Percentiles rank a stretch among this genome's conserved stretches.
Evolutionary conservation across 2,888 invertebrate genomes (phyloP).

Genomic region (Steromphala cineraria): DNA sequence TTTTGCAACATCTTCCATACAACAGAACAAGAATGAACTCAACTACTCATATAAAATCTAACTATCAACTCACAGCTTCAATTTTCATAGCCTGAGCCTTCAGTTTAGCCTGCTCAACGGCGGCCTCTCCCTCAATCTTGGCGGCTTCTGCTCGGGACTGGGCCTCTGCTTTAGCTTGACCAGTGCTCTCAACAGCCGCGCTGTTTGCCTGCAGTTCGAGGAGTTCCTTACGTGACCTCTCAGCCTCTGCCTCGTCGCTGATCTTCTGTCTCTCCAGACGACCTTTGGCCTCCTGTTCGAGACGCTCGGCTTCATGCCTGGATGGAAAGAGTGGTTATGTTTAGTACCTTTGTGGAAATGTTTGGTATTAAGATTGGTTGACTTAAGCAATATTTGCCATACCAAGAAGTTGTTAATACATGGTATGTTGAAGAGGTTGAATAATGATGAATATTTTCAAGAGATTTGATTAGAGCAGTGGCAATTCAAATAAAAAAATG

Average conservation of each 20-base stretch:
- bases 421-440: too few species aligned
- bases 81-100: constrained; percentile 76
- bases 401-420: too few species aligned
- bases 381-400: too few species aligned
- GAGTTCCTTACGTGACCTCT: constrained; percentile 74
- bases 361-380: too few species aligned
- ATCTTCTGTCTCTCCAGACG: constrained; percentile 77
- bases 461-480: too few species aligned
- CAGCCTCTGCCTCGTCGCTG: constrained; percentile 77
- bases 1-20: too few species aligned
- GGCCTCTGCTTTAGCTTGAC: constrained; percentile 78
- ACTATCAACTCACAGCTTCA: constrained; percentile 74
- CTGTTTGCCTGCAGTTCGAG: constrained; percentile 76
- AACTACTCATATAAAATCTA: too few species aligned
- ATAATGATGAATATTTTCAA: too few species aligned
- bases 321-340: not conserved
- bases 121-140: constrained; percentile 77
- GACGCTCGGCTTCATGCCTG: constrained; percentile 77
- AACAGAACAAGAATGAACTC: too few species aligned
- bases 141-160: constrained; percentile 76
- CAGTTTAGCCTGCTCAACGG: constrained; percentile 77
- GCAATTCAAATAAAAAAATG: too few species aligned
- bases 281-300: constrained; percentile 78
- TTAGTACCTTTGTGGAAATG: too few species aligned
- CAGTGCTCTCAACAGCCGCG: constrained; percentile 77